Conservation (phyloP, 2,113 vertebrate genomes). For the Strix uralensis region DNA sequence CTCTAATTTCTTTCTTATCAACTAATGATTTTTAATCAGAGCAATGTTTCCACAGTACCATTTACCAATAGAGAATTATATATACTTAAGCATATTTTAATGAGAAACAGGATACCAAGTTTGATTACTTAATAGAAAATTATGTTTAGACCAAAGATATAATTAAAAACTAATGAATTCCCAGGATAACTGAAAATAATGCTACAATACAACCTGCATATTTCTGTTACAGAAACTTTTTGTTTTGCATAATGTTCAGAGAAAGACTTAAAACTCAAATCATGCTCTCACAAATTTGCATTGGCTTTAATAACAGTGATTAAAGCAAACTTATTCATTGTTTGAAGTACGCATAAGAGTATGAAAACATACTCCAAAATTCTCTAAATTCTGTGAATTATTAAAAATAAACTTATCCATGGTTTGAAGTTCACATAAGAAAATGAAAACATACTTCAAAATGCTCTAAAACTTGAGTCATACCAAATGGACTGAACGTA, state of each 20-base stretch:
- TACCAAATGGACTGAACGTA: background rate
- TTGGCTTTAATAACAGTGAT: background rate
- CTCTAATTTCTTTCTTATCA: background rate
- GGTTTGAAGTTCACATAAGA: background rate
- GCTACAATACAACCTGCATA: background rate
- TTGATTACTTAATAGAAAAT: conserved; percentile 30
- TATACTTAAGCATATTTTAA: background rate
- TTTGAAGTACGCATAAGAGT: background rate
- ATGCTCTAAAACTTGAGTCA: background rate
- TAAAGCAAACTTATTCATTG: background rate
- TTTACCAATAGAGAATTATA: background rate
- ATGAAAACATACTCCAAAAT: background rate
- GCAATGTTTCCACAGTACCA: background rate
- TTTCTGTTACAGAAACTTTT: background rate
- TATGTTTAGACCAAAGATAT: conserved; percentile 12
- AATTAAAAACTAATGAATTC: conserved; percentile 38
- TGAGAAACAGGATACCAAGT: background rate
- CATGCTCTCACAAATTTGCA: background rate
- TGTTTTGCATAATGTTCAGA: background rate
- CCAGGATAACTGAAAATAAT: conserved; percentile 1
- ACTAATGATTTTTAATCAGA: conserved; percentile 14
- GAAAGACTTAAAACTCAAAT: background rate
- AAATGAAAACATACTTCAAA: background rate
- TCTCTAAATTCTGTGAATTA: background rate
- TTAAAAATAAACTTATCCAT: background rate